These are phyloP conservation scores for Remorina albescens DNA, from an alignment of 2,797 vertebrate species.

Conservation along the genomic window DNA sequence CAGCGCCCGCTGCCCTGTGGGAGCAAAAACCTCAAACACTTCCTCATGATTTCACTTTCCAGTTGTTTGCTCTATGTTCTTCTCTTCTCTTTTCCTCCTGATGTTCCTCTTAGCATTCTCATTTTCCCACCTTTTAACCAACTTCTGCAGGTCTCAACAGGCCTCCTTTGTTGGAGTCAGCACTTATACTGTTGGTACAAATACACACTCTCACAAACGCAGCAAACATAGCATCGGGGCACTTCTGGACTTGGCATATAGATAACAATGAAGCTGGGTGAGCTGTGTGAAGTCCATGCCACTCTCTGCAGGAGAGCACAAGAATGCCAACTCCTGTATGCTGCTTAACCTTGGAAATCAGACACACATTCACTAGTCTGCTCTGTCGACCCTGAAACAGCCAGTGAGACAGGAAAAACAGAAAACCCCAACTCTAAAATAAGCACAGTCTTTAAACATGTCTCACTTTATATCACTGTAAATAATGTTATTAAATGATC, in stretches of 20 bases:
- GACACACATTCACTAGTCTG: not conserved
- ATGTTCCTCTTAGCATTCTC: slow-evolving; percentile 33
- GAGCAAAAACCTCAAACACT: slow-evolving; percentile 36
- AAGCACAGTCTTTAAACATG: not conserved
- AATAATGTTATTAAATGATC: not conserved
- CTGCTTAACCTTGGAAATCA: slow-evolving; percentile 17
- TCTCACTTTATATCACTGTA: not conserved
- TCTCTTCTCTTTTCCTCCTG: not conserved
- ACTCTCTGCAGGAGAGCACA: slow-evolving; percentile 30
- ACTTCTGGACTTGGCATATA: slow-evolving; percentile 47
- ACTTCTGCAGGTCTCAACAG: slow-evolving; percentile 43
- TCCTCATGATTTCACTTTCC: slow-evolving; percentile 25
- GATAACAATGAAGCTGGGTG: slow-evolving; percentile 45
- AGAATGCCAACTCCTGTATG: slow-evolving; percentile 33
- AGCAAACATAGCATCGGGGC: slow-evolving; percentile 29
- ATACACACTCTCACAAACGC: slow-evolving; percentile 14
- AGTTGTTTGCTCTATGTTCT: slow-evolving; percentile 24
- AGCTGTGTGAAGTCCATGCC: slow-evolving; percentile 25
- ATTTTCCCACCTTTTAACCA: slow-evolving; percentile 22
- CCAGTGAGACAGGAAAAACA: not conserved
- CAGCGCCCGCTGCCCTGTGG: slow-evolving; percentile 62
- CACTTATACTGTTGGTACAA: slow-evolving; percentile 33
- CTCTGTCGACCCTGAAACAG: not conserved
- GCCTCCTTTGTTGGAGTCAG: slow-evolving; percentile 47
- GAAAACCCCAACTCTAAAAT: not conserved